Conservation (phyloP, 2,888 invertebrate species). For the Thereva nobilitata region DNA sequence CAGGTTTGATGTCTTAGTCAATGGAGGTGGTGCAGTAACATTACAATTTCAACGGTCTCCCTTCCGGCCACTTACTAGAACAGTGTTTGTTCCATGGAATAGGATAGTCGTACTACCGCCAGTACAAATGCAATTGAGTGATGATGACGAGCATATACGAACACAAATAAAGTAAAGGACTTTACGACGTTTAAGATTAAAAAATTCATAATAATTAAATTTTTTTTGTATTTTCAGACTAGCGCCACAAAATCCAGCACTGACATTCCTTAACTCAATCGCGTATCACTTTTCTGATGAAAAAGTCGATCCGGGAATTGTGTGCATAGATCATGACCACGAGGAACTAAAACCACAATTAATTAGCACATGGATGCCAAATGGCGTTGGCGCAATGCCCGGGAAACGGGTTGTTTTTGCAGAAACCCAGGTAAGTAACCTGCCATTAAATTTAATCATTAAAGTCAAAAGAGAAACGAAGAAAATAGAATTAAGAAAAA, state of each 20-base stretch:
- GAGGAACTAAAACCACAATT: slow-evolving; percentile 82
- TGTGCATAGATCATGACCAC: slow-evolving; percentile 86
- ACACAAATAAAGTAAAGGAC: slow-evolving; percentile 55
- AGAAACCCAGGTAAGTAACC: slow-evolving; percentile 76
- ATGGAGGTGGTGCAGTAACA: slow-evolving; percentile 97
- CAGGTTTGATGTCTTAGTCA: slow-evolving; percentile 98
- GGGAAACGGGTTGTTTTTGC: slow-evolving; percentile 83
- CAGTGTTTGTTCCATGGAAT: slow-evolving; percentile 97
- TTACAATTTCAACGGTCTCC: slow-evolving; percentile 95
- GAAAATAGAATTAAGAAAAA: slow-evolving; percentile 7
- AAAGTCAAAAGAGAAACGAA: background rate
- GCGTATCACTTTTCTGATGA: slow-evolving; percentile 57
- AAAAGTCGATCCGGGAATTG: slow-evolving; percentile 61
- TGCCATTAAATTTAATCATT: slow-evolving; percentile 11
- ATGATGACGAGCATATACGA: slow-evolving; percentile 64
- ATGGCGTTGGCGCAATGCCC: slow-evolving; percentile 83
- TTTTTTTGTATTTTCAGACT: slow-evolving; percentile 47
- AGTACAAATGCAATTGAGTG: slow-evolving; percentile 82
- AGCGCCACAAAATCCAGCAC: slow-evolving; percentile 56
- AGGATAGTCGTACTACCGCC: slow-evolving; percentile 90
- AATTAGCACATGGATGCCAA: slow-evolving; percentile 88
- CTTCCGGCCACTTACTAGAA: slow-evolving; percentile 84
- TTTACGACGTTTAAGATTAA: slow-evolving; percentile 4
- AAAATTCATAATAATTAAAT: slow-evolving; percentile 1
- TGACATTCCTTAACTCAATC: slow-evolving; percentile 58